These are phyloP conservation scores for Diogma glabrata DNA, from an alignment of 2,888 invertebrate species.

Conservation along the genomic window DNA sequence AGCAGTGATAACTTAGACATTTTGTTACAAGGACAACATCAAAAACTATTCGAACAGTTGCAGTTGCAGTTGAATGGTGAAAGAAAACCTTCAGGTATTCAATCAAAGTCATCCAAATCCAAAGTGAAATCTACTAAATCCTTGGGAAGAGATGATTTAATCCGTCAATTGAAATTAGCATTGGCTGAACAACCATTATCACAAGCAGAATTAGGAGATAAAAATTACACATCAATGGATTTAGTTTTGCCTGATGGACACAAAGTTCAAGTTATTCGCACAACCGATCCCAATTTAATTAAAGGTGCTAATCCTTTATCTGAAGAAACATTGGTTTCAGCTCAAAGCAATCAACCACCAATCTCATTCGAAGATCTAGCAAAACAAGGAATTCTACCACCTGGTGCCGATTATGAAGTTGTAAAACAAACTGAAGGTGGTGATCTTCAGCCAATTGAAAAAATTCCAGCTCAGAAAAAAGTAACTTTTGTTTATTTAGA, in stretches of 20 bases:
- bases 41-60: slow-evolving; percentile 46
- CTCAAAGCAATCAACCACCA: slow-evolving; percentile 49
- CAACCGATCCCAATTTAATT: slow-evolving; percentile 55
- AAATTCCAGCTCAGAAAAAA: slow-evolving; percentile 53
- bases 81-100: slow-evolving; percentile 30
- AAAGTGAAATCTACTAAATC: slow-evolving; percentile 40
- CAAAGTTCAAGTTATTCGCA: slow-evolving; percentile 60
- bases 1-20: slow-evolving; percentile 33
- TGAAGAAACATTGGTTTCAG: slow-evolving; percentile 27
- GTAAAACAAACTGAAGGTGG: slow-evolving; percentile 65
- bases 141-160: slow-evolving; percentile 54
- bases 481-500: slow-evolving; percentile 78
- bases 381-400: slow-evolving; percentile 60
- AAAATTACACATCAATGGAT: slow-evolving; percentile 61
- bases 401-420: slow-evolving; percentile 68
- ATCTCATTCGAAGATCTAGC: slow-evolving; percentile 64
- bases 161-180: slow-evolving; percentile 63
- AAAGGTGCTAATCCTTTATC: slow-evolving; percentile 45
- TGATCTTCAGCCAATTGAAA: slow-evolving; percentile 52
- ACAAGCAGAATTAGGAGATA: slow-evolving; percentile 50
- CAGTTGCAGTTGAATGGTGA: slow-evolving; percentile 39
- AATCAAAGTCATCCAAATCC: slow-evolving; percentile 47
- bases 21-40: slow-evolving; percentile 39
- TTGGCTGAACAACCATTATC: slow-evolving; percentile 54
- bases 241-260: slow-evolving; percentile 63